Evolutionary conservation across 1,140 invertebrate genomes (phyloP).

Genomic region (Bombus huntii): DNA sequence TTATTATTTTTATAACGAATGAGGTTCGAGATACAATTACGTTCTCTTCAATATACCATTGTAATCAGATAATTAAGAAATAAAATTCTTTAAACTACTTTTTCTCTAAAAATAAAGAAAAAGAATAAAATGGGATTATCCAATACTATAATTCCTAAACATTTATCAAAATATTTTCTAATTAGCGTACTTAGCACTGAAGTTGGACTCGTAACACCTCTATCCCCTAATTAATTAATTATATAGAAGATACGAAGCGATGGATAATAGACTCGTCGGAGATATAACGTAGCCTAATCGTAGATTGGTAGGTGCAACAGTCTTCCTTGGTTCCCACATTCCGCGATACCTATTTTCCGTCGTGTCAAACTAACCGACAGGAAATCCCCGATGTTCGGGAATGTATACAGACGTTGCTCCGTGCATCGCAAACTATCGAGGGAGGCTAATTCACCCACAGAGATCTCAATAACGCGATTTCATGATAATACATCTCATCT

Average conservation of each 20-base stretch:
- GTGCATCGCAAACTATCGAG: slow-evolving; percentile 50
- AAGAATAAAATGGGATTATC: too few relatives aligned
- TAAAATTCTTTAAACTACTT: too few relatives aligned
- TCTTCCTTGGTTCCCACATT: slow-evolving; percentile 38
- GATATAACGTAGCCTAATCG: slow-evolving; percentile 11
- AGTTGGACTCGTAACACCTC: not conserved
- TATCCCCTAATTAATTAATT: not conserved
- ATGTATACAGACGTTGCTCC: slow-evolving; percentile 27
- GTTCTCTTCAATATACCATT: too few relatives aligned
- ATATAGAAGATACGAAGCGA: not conserved
- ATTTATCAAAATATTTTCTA: not conserved
- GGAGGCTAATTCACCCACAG: slow-evolving; percentile 76
- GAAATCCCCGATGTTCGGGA: slow-evolving; percentile 46
- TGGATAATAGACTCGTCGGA: slow-evolving; percentile 8
- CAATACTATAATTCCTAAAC: not conserved
- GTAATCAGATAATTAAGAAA: too few relatives aligned
- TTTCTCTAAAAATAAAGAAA: too few relatives aligned
- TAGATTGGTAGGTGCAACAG: not conserved
- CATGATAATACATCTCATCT: slow-evolving; percentile 62
- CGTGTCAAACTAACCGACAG: slow-evolving; percentile 52
- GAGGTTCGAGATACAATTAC: too few relatives aligned
- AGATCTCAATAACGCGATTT: slow-evolving; percentile 80
- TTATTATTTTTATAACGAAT: too few relatives aligned
- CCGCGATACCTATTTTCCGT: slow-evolving; percentile 52
- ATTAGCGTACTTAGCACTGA: too few relatives aligned